phyloP scores from a whole-genome alignment of 2,888 invertebrate species.

The Philaethria dido region DNA sequence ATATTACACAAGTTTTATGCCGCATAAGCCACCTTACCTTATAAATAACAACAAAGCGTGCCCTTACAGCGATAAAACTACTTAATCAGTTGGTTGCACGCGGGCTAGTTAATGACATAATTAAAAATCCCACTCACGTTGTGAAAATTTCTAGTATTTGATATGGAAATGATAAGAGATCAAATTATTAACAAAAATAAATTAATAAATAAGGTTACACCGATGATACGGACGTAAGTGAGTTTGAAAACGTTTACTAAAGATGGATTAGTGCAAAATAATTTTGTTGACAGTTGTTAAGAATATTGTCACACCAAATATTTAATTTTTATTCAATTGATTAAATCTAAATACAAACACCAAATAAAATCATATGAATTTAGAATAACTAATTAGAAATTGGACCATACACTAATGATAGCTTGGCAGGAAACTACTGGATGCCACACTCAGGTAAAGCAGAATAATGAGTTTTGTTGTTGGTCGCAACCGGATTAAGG shows the following conservation, averaged over 20 bases:
- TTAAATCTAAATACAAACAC: not conserved
- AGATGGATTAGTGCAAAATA: no score
- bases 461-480: slow-evolving; percentile 81
- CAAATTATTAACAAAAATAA: not conserved
- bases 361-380: not conserved
- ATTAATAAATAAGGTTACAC: not conserved
- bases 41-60: slow-evolving; percentile 70
- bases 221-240: no score
- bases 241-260: no score
- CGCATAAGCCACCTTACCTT: slow-evolving; percentile 50
- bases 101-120: slow-evolving; percentile 73
- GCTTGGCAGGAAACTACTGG: slow-evolving; percentile 69
- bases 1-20: slow-evolving; percentile 52
- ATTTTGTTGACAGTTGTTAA: no score
- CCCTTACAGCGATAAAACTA: slow-evolving; percentile 64
- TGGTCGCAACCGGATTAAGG: slow-evolving; percentile 72
- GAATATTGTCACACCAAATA: not conserved
- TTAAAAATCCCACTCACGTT: slow-evolving; percentile 67
- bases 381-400: slow-evolving; percentile 30
- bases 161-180: slow-evolving; percentile 29
- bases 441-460: slow-evolving; percentile 68
- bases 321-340: not conserved
- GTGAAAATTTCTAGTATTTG: slow-evolving; percentile 63
- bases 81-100: slow-evolving; percentile 73
- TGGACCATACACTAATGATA: slow-evolving; percentile 51